These are phyloP conservation scores for Drosophila ercepeae DNA, from an alignment of 1,140 invertebrate species.

Conservation along the genomic window DNA sequence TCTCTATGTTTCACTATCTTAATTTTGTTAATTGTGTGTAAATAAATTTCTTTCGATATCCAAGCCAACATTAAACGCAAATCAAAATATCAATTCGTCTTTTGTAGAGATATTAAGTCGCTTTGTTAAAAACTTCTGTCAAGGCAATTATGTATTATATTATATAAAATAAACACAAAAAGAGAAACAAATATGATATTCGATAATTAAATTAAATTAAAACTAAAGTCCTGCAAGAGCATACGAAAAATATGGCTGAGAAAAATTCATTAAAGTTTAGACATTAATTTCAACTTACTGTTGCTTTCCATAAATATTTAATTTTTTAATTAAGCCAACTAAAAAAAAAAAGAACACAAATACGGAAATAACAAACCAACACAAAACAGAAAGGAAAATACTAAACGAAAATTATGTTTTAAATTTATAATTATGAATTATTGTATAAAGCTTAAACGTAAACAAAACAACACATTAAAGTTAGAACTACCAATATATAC, in stretches of 20 bases:
- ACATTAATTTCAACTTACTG: constrained; percentile 67
- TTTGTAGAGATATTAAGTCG: constrained; percentile 66
- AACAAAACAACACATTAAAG: constrained; percentile 68
- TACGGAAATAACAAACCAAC: constrained; percentile 35
- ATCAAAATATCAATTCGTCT: constrained; percentile 72
- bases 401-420: constrained; percentile 59
- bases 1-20: constrained; percentile 42
- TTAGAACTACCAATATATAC: constrained; percentile 48
- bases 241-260: constrained; percentile 24
- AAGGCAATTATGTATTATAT: constrained; percentile 80
- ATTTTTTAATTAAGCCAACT: constrained; percentile 69
- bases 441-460: constrained; percentile 73
- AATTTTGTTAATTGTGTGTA: constrained; percentile 70
- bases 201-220: constrained; percentile 46
- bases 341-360: constrained; percentile 30
- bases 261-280: constrained; percentile 59
- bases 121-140: constrained; percentile 55
- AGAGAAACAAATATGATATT: constrained; percentile 40
- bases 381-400: constrained; percentile 19
- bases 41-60: constrained; percentile 59
- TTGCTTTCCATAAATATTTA: constrained; percentile 79
- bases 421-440: constrained; percentile 66
- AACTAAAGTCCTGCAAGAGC: constrained; percentile 16
- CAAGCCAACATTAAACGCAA: constrained; percentile 39
- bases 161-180: constrained; percentile 53